Evolutionary conservation across 2,888 invertebrate species (phyloP), one percentile per base, ranked within the genome.

Genomic region (Endomychus coccineus): DNA sequence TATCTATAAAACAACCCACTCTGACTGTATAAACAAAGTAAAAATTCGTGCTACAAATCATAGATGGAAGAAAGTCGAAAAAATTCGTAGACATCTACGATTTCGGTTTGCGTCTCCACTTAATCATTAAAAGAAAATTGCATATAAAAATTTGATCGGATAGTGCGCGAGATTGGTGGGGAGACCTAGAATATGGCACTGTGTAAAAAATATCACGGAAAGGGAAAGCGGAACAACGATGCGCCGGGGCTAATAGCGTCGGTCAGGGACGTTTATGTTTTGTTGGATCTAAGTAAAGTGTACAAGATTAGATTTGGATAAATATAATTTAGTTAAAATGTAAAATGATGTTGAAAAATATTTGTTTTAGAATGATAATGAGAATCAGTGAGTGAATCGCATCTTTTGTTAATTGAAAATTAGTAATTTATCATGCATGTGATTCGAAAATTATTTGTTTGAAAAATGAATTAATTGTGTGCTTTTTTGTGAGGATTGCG

Each of bases 81-180:
- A 7, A 6, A 7, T 7, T 19, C n/a, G n/a, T n/a, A 19, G 21
- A n/a, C 6, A 19, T 19, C 21, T 19, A 19, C 21, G 35, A n/a
- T n/a, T 19, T 7, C 23, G 52, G 54, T 54, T 51, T 44, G 52
- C 45, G 48, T 46, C 56, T 48, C 43, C 42, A 50, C 54, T 57
- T 43, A 47, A 55, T 55, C 54, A 56, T 55, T 55, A 58, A 53
- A 54, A 53, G 52, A 35, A 50, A 54, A 54, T 52, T 52, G 51
- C 48, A 48, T 54, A 51, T 59, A 61, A 61, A 62, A 62, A 59
- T 57, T 57, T 51, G 58, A 59, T 61, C 59, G 60, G 58, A 54
- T 56, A 57, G 55, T 52, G 46, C 48, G 39, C 37, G 44, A 43
- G 31, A 34, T 46, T 44, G 53, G 52, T 48, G 49, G 52, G 55